Percentiles rank a stretch among this genome's conserved stretches.
phyloP scores from a whole-genome alignment of 2,113 vertebrate species.

The Cephalophus harveyi region DNA sequence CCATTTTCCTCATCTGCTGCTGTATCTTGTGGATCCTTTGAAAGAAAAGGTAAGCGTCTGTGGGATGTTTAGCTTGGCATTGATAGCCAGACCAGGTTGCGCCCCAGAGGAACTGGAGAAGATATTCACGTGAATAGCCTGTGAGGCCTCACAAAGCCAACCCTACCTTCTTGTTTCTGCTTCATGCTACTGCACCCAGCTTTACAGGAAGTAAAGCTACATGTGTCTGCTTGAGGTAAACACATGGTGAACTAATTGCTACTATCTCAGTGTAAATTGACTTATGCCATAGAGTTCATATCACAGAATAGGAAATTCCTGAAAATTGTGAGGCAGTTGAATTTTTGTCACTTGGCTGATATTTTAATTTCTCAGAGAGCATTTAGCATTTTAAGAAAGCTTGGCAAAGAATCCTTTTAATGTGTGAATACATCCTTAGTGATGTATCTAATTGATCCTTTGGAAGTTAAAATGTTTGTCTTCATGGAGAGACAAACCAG shows the following conservation, averaged over 20 bases:
- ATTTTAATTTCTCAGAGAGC: constrained; percentile 9
- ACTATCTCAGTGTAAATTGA: background rate
- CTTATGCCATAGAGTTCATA: background rate
- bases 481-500: background rate
- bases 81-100: background rate
- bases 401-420: background rate
- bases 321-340: background rate
- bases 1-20: background rate
- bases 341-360: background rate
- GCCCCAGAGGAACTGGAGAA: background rate
- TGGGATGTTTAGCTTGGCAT: background rate
- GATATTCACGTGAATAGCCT: background rate
- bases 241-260: background rate
- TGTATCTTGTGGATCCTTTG: background rate
- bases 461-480: background rate
- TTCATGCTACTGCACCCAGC: accelerated
- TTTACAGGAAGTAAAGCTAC: background rate
- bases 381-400: background rate
- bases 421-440: background rate
- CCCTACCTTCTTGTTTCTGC: background rate
- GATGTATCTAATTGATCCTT: background rate
- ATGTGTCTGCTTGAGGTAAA: too few species aligned
- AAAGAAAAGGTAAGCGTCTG: background rate
- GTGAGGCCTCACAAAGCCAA: background rate
- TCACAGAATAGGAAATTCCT: background rate